Conservation (phyloP, 1,140 invertebrate genomes). For the Macrobrachium rosenbergii region DNA sequence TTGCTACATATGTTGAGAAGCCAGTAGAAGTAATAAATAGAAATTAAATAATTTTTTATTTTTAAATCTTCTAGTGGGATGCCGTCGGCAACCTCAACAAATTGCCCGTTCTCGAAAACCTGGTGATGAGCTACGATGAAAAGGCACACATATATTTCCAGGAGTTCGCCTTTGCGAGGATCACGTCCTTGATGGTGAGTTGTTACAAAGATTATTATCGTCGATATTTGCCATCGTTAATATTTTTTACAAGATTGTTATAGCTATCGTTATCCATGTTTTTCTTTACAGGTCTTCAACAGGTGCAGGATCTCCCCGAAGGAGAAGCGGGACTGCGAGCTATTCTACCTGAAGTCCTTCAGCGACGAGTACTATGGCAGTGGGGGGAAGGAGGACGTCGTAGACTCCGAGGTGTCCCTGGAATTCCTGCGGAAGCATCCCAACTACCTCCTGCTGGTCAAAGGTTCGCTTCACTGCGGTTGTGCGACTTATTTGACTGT, state of each 20-base stretch:
- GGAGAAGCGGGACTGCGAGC: constrained; percentile 48
- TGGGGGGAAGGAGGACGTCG: constrained; percentile 24
- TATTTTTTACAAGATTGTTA: not conserved
- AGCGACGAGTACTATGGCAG: constrained; percentile 40
- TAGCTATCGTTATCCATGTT: not conserved
- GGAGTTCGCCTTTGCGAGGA: constrained; percentile 44
- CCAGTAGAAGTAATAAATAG: not conserved
- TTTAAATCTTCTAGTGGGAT: constrained; percentile 39
- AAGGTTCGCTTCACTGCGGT: constrained; percentile 30
- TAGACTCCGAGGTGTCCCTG: not conserved
- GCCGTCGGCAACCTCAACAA: constrained; percentile 38
- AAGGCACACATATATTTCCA: constrained; percentile 28
- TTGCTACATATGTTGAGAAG: too few relatives aligned
- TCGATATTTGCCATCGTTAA: not conserved
- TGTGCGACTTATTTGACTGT: too few relatives aligned
- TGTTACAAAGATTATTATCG: not conserved
- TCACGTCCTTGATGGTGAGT: constrained; percentile 32
- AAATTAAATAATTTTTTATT: not conserved
- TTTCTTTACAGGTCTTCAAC: constrained; percentile 33
- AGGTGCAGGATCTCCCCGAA: constrained; percentile 12
- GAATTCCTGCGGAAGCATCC: constrained; percentile 44
- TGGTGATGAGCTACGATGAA: constrained; percentile 44
- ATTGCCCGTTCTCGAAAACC: constrained; percentile 13
- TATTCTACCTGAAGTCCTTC: constrained; percentile 51
- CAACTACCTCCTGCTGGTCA: constrained; percentile 23